phyloP scores from a whole-genome alignment of 2,113 vertebrate species.

The Lonchura striata region DNA sequence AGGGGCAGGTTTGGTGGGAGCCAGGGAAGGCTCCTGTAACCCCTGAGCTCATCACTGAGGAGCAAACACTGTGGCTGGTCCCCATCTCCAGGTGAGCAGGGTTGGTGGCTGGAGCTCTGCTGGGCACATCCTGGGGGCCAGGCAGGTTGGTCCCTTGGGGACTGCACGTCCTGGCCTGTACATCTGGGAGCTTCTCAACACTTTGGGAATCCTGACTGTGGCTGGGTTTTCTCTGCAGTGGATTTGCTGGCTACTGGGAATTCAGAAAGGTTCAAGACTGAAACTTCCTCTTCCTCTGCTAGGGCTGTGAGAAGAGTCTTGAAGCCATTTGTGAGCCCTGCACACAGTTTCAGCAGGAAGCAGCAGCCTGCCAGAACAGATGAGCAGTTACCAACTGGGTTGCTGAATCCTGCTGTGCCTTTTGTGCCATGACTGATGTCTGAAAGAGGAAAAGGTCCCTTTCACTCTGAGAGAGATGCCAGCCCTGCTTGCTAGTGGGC shows the following conservation, averaged over 20 bases:
- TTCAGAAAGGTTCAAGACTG: background rate
- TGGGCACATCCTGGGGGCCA: background rate
- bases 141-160: fast-evolving
- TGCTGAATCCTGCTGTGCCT: background rate
- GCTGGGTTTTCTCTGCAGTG: background rate
- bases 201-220: background rate
- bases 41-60: fast-evolving
- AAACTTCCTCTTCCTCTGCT: background rate
- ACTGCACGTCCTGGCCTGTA: background rate
- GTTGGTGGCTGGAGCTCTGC: background rate
- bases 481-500: background rate
- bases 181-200: background rate
- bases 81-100: fast-evolving
- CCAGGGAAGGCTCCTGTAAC: background rate
- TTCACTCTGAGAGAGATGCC: background rate
- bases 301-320: background rate
- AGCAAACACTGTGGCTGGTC: fast-evolving
- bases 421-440: background rate
- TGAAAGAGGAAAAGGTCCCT: background rate
- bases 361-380: background rate
- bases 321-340: background rate
- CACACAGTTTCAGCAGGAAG: background rate
- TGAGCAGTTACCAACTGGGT: background rate
- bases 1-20: background rate
- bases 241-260: background rate